Evolutionary conservation across 2,113 vertebrate genomes (phyloP).

Genomic region (Phoxinus phoxinus): DNA sequence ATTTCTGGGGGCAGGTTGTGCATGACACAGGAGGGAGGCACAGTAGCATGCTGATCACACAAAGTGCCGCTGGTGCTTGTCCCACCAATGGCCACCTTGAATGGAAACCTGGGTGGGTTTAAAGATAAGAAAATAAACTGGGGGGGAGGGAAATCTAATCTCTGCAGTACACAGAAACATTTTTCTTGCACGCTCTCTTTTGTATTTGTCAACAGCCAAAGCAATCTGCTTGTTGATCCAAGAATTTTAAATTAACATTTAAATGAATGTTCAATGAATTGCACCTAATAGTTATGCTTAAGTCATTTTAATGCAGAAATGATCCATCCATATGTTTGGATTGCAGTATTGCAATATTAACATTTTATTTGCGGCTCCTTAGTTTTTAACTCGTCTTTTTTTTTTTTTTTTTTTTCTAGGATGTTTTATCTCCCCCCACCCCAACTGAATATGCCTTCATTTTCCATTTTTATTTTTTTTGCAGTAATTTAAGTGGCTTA

Average conservation of each 20-base stretch:
- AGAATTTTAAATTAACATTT: not conserved
- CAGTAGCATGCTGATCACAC: slow-evolving; percentile 97
- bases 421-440: not conserved
- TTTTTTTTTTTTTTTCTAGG: too few species aligned
- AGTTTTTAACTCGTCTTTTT: not conserved
- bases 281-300: not conserved
- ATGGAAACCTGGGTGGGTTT: slow-evolving; percentile 99
- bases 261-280: not conserved
- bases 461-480: not conserved
- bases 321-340: not conserved
- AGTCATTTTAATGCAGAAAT: not conserved
- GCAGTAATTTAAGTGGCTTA: not conserved
- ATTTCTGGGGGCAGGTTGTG: slow-evolving; percentile 99
- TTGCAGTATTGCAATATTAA: not conserved
- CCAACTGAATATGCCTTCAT: not conserved
- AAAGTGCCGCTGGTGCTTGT: slow-evolving; percentile 96
- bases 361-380: not conserved
- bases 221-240: not conserved
- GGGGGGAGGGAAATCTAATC: slow-evolving; percentile 71
- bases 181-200: not conserved
- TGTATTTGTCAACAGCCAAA: slow-evolving; percentile 19
- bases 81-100: slow-evolving; percentile 99
- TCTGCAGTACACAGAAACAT: slow-evolving; percentile 67
- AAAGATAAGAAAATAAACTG: slow-evolving; percentile 78
- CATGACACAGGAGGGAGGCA: slow-evolving; percentile 95